Percentiles rank a stretch among this genome's conserved stretches.
Conservation (phyloP, 2,888 invertebrate genomes). For the Congeria kusceri region DNA sequence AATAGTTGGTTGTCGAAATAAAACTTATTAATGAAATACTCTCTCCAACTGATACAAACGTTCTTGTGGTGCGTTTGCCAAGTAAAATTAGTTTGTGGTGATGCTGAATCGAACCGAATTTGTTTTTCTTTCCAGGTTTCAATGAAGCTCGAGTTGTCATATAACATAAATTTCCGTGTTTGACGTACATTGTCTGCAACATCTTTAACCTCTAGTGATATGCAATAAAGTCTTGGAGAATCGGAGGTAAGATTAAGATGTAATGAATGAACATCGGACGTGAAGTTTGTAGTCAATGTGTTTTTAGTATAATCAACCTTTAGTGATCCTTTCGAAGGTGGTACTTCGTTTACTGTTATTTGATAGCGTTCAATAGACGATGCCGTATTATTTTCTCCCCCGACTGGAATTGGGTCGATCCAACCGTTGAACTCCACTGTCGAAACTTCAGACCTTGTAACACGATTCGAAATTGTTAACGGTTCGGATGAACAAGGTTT, state of each 20-base stretch:
- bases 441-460: conserved; percentile 34
- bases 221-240: conserved; percentile 51
- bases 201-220: conserved; percentile 51
- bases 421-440: conserved; percentile 54
- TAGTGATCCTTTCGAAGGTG: background rate
- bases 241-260: background rate
- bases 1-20: conserved; percentile 39
- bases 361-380: conserved; percentile 55
- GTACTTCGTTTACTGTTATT: conserved; percentile 34
- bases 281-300: background rate
- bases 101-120: conserved; percentile 49
- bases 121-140: conserved; percentile 6
- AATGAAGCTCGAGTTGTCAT: conserved; percentile 52
- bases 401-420: conserved; percentile 56
- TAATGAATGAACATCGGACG: background rate
- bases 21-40: conserved; percentile 52
- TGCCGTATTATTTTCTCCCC: conserved; percentile 36
- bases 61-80: conserved; percentile 62
- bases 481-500: conserved; percentile 44
- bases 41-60: conserved; percentile 58
- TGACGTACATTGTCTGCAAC: conserved; percentile 46
- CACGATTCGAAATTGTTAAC: conserved; percentile 23
- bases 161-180: conserved; percentile 57
- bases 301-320: conserved; percentile 5
- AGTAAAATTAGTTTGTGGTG: conserved; percentile 27